Conservation (phyloP, 2,113 vertebrate species). For the western clawed frog (Xenopus tropicalis) region DNA sequence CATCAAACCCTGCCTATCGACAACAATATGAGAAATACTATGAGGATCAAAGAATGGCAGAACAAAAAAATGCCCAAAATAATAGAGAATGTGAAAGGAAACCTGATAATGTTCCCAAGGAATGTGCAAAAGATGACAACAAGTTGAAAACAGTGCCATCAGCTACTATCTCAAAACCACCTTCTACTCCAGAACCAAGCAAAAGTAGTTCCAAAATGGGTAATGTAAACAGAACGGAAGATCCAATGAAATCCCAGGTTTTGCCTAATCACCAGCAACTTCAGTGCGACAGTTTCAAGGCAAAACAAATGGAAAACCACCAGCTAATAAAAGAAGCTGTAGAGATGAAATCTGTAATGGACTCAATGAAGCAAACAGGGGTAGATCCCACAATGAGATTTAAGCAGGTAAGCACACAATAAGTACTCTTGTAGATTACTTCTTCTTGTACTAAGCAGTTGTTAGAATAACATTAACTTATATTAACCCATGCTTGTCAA, state of each 20-base stretch:
- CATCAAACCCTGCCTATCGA: constrained; percentile 77
- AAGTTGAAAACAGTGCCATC: constrained; percentile 77
- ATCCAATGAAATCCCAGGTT: constrained; percentile 77
- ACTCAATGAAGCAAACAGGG: constrained; percentile 90
- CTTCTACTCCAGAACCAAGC: constrained; percentile 70
- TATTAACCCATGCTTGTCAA: too few relatives aligned
- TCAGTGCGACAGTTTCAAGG: constrained; percentile 74
- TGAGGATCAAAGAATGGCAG: constrained; percentile 82
- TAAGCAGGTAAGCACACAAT: constrained; percentile 86
- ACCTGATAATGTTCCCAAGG: constrained; percentile 66
- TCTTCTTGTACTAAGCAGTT: too few relatives aligned
- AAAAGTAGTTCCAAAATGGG: constrained; percentile 85
- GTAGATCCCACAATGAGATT: constrained; percentile 93
- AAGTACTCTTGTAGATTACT: neutral
- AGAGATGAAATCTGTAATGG: constrained; percentile 92
- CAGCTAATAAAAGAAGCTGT: constrained; percentile 89
- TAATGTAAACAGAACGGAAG: constrained; percentile 77
- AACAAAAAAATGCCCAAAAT: constrained; percentile 78
- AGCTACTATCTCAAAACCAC: constrained; percentile 83
- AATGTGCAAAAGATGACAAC: constrained; percentile 67
- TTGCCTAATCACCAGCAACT: constrained; percentile 76
- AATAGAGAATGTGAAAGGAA: constrained; percentile 72
- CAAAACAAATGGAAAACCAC: constrained; percentile 88
- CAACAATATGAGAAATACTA: constrained; percentile 85
- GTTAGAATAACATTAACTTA: too few relatives aligned